Conservation (phyloP, 2,888 invertebrate genomes). For the Chalcis sispes region DNA sequence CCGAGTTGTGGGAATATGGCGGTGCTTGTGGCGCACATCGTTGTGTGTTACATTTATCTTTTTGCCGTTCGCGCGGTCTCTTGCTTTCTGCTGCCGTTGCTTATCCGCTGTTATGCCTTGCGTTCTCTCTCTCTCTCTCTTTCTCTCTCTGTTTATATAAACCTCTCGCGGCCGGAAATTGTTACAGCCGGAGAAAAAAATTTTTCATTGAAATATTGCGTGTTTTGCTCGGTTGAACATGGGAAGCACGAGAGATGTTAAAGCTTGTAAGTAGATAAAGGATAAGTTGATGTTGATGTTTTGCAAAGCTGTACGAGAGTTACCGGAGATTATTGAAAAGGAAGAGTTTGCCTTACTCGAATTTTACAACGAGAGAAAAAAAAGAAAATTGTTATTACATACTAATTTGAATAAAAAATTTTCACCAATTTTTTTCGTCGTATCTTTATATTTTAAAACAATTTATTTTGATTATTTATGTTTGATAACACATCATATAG, state of each 20-base stretch:
- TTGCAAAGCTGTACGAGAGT: slow-evolving; percentile 9
- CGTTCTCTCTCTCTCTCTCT: not conserved
- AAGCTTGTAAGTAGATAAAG: slow-evolving; percentile 47
- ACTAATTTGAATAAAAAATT: too few relatives aligned
- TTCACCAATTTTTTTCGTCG: too few relatives aligned
- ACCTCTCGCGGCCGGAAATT: slow-evolving; percentile 47
- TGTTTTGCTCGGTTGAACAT: slow-evolving; percentile 49
- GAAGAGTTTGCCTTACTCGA: too few relatives aligned
- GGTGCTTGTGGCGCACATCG: too few relatives aligned
- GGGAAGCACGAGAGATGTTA: slow-evolving; percentile 39
- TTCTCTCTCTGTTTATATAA: slow-evolving; percentile 8
- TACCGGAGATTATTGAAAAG: too few relatives aligned
- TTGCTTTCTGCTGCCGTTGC: too few relatives aligned
- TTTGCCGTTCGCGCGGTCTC: slow-evolving; percentile 3
- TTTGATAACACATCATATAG: too few relatives aligned
- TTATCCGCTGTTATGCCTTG: too few relatives aligned
- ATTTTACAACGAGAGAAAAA: too few relatives aligned
- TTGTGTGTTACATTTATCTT: not conserved
- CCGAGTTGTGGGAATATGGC: slow-evolving; percentile 43
- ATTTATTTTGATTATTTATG: too few relatives aligned
- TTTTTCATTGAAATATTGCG: slow-evolving; percentile 52
- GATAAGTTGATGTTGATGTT: slow-evolving; percentile 50
- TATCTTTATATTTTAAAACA: too few relatives aligned
- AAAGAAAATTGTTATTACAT: too few relatives aligned
- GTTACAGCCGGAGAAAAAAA: slow-evolving; percentile 39